These are phyloP conservation scores for Silurus meridionalis DNA, from an alignment of 2,113 vertebrate species.

Conservation along the genomic window DNA sequence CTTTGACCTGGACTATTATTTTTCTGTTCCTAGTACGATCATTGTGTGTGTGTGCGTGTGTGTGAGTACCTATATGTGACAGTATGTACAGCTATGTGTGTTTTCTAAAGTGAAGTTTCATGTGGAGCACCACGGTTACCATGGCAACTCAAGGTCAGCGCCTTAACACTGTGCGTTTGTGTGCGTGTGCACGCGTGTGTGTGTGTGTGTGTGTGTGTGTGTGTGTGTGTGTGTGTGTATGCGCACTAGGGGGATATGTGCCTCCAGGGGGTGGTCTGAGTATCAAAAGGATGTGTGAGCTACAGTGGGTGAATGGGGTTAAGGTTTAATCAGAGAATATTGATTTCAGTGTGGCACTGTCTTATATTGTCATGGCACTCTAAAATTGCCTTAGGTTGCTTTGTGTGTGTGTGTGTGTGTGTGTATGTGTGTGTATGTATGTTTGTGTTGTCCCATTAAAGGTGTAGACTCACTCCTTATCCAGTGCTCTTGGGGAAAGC, in stretches of 20 bases:
- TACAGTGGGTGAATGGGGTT: neutral
- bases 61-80: neutral
- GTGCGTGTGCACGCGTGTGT: neutral
- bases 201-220: slow-evolving; percentile 22
- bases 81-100: slow-evolving; percentile 14
- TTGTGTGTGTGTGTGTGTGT: neutral
- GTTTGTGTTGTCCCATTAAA: neutral
- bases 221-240: neutral
- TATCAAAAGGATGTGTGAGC: neutral
- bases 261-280: slow-evolving; percentile 27
- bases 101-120: slow-evolving; percentile 45
- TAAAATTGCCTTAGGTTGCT: neutral
- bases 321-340: neutral
- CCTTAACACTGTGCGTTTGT: slow-evolving; percentile 19
- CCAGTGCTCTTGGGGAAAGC: neutral
- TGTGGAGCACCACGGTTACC: slow-evolving; percentile 44
- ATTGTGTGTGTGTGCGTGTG: neutral
- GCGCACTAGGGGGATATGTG: neutral
- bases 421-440: neutral
- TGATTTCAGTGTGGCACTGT: neutral
- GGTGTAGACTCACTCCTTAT: neutral
- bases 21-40: slow-evolving; percentile 2
- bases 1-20: neutral
- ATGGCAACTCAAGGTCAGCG: slow-evolving; percentile 53
- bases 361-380: neutral